Base-by-base conservation (phyloP, 2,888 invertebrate species). In the Nycteola revayana region DNA sequence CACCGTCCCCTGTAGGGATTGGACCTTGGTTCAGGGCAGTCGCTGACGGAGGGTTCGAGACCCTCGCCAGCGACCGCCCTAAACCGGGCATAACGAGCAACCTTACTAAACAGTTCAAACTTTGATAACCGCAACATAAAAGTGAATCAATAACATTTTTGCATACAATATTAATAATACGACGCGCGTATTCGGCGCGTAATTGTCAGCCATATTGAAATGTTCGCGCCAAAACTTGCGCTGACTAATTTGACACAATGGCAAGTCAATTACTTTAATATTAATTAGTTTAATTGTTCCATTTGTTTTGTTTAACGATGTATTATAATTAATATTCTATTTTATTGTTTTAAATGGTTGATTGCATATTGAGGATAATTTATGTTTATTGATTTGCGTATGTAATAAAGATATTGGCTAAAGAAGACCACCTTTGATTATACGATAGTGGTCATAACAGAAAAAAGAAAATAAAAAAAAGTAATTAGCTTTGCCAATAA, bases 131-230 rank as follows among this genome's bases (percentile, higher is more conserved):
- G 31, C 35, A 32, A 34, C 14, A 28, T n/a, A 43, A 49, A 43
- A 53, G 63, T 55, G 57, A 67, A 72, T 71, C 68, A 66, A 59
- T 30, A 45, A 54, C 37, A 60, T 36, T 40, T 76, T 78, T 70
- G 77, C 78, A 79, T 78, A 75, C 77, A 79, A 78, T 75, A 60
- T 66, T 37, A 14, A 3, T 14, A 14, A 32, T 30, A 28, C 40
- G 38, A 55, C 60, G 51, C 50, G 49, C 60, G 69, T 61, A 66
- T 60, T 66, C 58, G 55, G 40, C 57, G 61, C 59, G 61, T 82
- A 80, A 80, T 81, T 79, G 80, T 72, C 74, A 58, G 74, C 81
- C 82, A 81, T 81, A 66, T 79, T 77, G 54, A 66, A 51, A 17
- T 39, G 60, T 68, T 71, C 68, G 65, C 65, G 68, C 74, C 66